Percentiles rank a stretch among this genome's conserved stretches.
phyloP scores from a whole-genome alignment of 1,140 invertebrate genomes.

The Scaptomyza graminum region DNA sequence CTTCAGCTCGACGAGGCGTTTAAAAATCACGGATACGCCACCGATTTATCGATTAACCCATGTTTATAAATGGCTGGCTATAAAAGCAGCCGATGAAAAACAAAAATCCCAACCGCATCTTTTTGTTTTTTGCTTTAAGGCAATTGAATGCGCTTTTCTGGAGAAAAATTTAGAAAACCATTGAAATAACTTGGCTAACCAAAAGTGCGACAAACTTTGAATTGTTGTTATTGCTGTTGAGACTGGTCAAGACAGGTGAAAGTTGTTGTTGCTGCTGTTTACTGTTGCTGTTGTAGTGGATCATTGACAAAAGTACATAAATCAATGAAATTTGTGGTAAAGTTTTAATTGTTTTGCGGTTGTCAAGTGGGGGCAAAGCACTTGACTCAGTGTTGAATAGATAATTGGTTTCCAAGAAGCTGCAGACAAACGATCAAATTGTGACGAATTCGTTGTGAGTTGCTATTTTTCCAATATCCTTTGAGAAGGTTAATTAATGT shows the following conservation, averaged over 20 bases:
- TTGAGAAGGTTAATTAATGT: no score
- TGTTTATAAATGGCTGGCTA: slow-evolving; percentile 41
- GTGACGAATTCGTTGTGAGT: neutral
- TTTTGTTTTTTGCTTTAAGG: slow-evolving; percentile 1
- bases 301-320: slow-evolving; percentile 59
- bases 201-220: slow-evolving; percentile 33
- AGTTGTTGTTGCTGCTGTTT: slow-evolving; percentile 42
- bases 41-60: slow-evolving; percentile 12
- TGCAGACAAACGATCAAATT: neutral
- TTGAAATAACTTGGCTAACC: slow-evolving; percentile 49
- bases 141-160: slow-evolving; percentile 29
- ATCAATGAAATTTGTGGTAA: slow-evolving; percentile 57
- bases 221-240: slow-evolving; percentile 44
- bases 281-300: slow-evolving; percentile 28
- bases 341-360: slow-evolving; percentile 12
- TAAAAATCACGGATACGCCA: slow-evolving; percentile 47
- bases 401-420: neutral
- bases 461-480: neutral
- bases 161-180: slow-evolving; percentile 36
- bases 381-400: neutral
- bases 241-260: slow-evolving; percentile 36
- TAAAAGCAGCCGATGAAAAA: slow-evolving; percentile 20
- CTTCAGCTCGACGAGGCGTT: slow-evolving; percentile 1
- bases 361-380: slow-evolving; percentile 8
- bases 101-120: slow-evolving; percentile 7